These are phyloP conservation scores for Propithecus perrieri DNA, from an alignment of 2,797 vertebrate species.

Conservation along the genomic window DNA sequence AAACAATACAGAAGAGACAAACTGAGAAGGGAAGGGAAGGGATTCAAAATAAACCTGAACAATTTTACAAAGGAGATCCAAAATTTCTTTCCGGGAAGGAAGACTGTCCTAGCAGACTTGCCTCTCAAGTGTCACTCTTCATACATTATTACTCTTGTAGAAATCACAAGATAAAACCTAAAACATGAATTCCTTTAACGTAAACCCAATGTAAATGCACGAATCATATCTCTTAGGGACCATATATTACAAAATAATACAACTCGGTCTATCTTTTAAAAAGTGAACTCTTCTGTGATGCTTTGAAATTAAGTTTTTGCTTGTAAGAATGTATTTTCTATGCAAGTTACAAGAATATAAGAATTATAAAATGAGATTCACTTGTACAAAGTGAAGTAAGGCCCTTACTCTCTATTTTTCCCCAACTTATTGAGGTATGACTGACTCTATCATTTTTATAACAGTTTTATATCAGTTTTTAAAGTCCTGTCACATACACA, in stretches of 20 bases:
- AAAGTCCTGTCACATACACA: background rate
- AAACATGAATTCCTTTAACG: conserved; percentile 17
- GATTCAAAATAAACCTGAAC: conserved; percentile 38
- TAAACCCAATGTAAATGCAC: background rate
- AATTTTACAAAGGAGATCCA: conserved; percentile 22
- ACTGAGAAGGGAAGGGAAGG: background rate
- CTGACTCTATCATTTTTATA: background rate
- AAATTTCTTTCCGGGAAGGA: background rate
- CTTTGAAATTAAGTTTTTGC: conserved; percentile 30
- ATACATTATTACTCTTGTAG: background rate
- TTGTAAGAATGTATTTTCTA: conserved; percentile 12
- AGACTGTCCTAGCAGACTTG: background rate
- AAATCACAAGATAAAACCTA: conserved; percentile 36
- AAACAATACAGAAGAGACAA: conserved; percentile 17
- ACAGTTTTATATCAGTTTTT: background rate
- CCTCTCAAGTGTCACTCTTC: background rate
- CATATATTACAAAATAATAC: background rate
- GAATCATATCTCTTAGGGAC: background rate
- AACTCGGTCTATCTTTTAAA: background rate
- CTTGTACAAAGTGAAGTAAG: background rate
- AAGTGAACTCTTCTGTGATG: background rate
- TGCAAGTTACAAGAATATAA: background rate
- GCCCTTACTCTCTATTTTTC: background rate
- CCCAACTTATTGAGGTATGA: background rate
- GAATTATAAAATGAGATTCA: background rate